phyloP scores from a whole-genome alignment of 2,113 vertebrate genomes.

The Pheucticus melanocephalus region DNA sequence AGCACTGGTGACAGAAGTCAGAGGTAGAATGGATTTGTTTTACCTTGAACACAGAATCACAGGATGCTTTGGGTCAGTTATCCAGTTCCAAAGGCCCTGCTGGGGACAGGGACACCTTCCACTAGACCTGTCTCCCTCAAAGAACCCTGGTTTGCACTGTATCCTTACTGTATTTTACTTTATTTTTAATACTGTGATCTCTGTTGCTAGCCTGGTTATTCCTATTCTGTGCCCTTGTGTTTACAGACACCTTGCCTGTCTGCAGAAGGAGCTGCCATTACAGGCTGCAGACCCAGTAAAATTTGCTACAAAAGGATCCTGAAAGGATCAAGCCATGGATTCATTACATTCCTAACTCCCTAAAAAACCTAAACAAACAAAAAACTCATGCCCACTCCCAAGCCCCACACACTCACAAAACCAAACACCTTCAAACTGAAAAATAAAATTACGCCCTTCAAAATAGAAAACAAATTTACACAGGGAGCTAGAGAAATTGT shows the following conservation, averaged over 20 bases:
- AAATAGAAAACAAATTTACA: background rate
- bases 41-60: background rate
- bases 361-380: background rate
- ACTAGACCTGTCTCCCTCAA: background rate
- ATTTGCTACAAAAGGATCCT: background rate
- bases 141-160: background rate
- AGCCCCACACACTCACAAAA: background rate
- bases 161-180: background rate
- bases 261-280: background rate
- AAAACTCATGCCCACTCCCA: accelerated
- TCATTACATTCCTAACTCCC: background rate
- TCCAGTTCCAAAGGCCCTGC: background rate
- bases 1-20: background rate
- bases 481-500: background rate
- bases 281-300: background rate
- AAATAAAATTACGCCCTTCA: background rate
- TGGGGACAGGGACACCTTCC: background rate
- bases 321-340: background rate
- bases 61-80: background rate
- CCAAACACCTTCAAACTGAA: background rate
- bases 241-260: background rate
- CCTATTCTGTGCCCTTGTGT: background rate
- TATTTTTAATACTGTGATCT: background rate
- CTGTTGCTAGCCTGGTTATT: background rate
- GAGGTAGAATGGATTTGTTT: background rate